phyloP scores from a whole-genome alignment of 2,888 invertebrate genomes.

The Glyphotaelius pellucidus region DNA sequence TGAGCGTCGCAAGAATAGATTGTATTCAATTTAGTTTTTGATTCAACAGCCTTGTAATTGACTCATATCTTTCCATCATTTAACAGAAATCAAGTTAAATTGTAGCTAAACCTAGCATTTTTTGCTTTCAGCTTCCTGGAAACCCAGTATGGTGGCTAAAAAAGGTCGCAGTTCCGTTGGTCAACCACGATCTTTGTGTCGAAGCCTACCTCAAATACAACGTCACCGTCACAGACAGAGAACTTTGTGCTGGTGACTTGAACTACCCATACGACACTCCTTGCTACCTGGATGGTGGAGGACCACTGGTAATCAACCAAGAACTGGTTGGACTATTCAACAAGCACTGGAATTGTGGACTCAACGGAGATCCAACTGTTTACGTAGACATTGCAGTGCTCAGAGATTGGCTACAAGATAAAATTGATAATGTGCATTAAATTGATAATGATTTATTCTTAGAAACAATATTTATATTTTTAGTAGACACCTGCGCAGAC shows the following conservation, averaged over 20 bases:
- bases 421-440: conserved; percentile 1
- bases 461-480: neutral
- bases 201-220: neutral
- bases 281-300: conserved; percentile 18
- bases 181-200: conserved; percentile 13
- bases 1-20: too few relatives aligned
- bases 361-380: neutral
- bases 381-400: neutral
- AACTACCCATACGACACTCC: neutral
- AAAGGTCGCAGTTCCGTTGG: neutral
- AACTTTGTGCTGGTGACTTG: conserved; percentile 5
- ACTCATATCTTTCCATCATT: too few relatives aligned
- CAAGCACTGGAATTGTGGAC: neutral
- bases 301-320: neutral
- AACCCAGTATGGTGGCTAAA: conserved; percentile 25
- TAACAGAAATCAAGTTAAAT: too few relatives aligned
- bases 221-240: neutral
- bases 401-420: conserved; percentile 10
- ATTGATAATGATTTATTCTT: neutral
- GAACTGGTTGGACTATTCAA: conserved; percentile 12
- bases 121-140: neutral
- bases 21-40: too few relatives aligned
- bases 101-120: neutral
- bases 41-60: too few relatives aligned
- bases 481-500: neutral